Conservation (phyloP, 2,113 vertebrate species). For the Sus scrofa region T2T-Sscrofa CM000824.6:53670001-53670500, state of each 20-base stretch:
- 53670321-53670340: neutral
- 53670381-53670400: neutral
- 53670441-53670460: neutral
- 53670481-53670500: neutral
- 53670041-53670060: neutral
- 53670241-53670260: neutral
- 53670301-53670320: neutral
- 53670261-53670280: too few relatives aligned
- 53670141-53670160: constrained; percentile 2
- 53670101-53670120: neutral
- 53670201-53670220: neutral
- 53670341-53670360: neutral
- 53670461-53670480: rapidly evolving
- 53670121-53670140: neutral
- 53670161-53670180: neutral
- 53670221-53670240: neutral
- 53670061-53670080: neutral
- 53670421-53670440: neutral
- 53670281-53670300: neutral
- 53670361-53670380: neutral
- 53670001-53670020: neutral
- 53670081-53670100: neutral
- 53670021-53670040: constrained; percentile 9
- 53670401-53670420: neutral
- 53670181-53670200: neutral